phyloP scores from a whole-genome alignment of 2,113 vertebrate genomes.

The Datnioides undecimradiatus region DNA sequence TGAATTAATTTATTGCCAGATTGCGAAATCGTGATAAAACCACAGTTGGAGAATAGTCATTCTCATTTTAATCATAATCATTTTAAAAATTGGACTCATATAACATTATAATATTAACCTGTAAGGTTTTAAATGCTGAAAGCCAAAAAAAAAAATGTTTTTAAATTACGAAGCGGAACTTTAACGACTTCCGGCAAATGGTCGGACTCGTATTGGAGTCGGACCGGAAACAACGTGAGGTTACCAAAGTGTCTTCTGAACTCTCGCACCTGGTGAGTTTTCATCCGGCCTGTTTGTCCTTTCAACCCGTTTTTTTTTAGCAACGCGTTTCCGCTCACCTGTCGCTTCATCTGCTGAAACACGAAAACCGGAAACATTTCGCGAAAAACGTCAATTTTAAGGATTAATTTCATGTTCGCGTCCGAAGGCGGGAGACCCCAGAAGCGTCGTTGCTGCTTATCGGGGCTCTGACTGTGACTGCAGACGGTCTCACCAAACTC shows the following conservation, averaged over 20 bases:
- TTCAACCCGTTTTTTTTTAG: neutral
- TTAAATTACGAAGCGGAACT: conserved; percentile 29
- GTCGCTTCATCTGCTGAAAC: accelerated
- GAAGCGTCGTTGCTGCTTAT: neutral
- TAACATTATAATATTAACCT: no score
- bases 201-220: conserved; percentile 20
- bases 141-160: no score
- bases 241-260: conserved; percentile 36
- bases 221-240: conserved; percentile 79
- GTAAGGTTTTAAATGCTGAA: no score
- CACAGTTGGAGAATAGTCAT: no score
- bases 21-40: no score
- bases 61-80: no score
- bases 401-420: neutral
- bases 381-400: neutral
- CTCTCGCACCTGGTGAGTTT: conserved; percentile 41
- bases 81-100: no score
- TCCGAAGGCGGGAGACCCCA: conserved; percentile 48
- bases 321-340: accelerated
- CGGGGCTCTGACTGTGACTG: neutral
- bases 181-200: neutral
- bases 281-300: neutral
- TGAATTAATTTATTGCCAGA: no score
- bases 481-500: neutral
- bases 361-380: accelerated